These are phyloP conservation scores for Myotis brandtii DNA, from an alignment of 2,113 vertebrate species.

Conservation along the genomic window DNA sequence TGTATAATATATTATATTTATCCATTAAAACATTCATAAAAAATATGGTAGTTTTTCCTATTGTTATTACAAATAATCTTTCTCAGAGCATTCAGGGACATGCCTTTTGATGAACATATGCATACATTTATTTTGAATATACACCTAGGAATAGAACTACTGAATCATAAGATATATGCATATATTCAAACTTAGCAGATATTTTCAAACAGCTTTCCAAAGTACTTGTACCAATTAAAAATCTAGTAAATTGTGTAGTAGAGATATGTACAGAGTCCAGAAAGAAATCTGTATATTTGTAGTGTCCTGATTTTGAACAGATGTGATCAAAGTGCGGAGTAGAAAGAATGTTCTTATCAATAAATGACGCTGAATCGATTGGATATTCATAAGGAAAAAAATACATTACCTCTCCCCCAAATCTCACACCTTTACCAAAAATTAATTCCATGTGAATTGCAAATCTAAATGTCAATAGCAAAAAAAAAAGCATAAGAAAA, in stretches of 20 bases:
- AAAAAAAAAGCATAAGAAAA: background rate
- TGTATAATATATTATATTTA: background rate
- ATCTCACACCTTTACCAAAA: background rate
- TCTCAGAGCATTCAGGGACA: background rate
- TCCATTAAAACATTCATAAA: background rate
- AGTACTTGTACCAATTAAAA: background rate
- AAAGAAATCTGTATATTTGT: background rate
- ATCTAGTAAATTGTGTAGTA: background rate
- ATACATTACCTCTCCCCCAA: background rate
- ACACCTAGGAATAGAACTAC: background rate
- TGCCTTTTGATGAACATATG: background rate
- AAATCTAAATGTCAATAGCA: background rate
- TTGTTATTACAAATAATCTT: conserved; percentile 15
- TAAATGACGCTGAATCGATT: background rate
- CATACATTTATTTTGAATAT: background rate
- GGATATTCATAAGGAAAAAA: background rate
- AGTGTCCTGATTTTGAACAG: background rate
- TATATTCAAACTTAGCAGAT: background rate
- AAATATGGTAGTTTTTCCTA: background rate
- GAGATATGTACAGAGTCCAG: background rate
- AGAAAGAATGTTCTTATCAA: background rate
- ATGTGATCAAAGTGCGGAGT: background rate
- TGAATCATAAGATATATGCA: background rate
- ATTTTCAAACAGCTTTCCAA: background rate
- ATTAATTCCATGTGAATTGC: background rate